Evolutionary conservation across 2,797 vertebrate species (phyloP).

Genomic region (Gila robusta): DNA sequence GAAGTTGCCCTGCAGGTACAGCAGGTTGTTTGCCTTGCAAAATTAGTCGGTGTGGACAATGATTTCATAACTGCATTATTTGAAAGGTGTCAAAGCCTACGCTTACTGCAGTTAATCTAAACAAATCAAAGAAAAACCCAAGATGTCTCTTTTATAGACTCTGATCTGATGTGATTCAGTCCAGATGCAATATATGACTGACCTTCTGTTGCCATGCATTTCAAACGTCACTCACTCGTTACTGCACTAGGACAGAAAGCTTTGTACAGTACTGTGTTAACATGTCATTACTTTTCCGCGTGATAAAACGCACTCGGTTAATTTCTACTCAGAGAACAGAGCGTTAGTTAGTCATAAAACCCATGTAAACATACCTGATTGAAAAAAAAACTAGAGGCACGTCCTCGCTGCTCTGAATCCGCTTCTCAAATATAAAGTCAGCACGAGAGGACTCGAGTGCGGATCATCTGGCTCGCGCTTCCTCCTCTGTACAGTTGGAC

Average conservation of each 20-base stretch:
- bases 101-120: not conserved
- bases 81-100: not conserved
- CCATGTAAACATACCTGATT: slow-evolving; percentile 23
- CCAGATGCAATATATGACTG: not conserved
- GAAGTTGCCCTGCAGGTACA: slow-evolving; percentile 50
- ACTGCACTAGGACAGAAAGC: not conserved
- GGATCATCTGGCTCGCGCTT: slow-evolving; percentile 26
- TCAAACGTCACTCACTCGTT: not conserved
- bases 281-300: not conserved
- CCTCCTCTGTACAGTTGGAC: slow-evolving; percentile 34
- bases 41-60: not conserved
- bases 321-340: not conserved
- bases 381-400: not conserved
- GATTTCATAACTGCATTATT: not conserved
- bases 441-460: not conserved
- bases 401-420: not conserved
- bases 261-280: not conserved
- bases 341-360: not conserved
- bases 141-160: not conserved
- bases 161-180: not conserved
- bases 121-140: not conserved
- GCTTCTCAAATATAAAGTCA: not conserved
- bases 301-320: not conserved
- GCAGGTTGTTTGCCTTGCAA: slow-evolving; percentile 2
- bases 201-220: not conserved